Evolutionary conservation across 2,797 vertebrate species (phyloP).

Genomic region (Oceanodroma leucorhoa): DNA sequence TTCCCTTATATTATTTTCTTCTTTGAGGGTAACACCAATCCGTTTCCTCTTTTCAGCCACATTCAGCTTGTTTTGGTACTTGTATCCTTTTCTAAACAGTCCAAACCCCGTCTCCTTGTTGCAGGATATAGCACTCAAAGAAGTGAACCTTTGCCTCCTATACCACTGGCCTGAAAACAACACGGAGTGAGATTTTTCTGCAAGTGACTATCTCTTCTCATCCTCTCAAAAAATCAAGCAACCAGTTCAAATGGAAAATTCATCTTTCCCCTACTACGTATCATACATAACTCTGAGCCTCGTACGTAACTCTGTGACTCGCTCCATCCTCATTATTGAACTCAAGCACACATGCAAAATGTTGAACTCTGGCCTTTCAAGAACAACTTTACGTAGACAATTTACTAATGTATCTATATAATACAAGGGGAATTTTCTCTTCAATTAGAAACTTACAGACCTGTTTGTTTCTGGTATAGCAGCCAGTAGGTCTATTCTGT

Average conservation of each 20-base stretch:
- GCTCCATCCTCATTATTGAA: not conserved
- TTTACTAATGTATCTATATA: not conserved
- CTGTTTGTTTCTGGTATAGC: not conserved
- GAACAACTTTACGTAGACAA: not conserved
- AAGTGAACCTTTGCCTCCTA: not conserved
- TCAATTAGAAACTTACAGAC: not conserved
- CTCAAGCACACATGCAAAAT: accelerated
- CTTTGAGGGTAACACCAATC: not conserved
- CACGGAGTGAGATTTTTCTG: not conserved
- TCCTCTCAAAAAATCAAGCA: not conserved
- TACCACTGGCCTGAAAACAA: not conserved
- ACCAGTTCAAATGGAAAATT: not conserved
- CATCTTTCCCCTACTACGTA: not conserved
- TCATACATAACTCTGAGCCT: accelerated
- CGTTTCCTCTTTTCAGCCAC: not conserved
- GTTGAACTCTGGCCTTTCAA: not conserved
- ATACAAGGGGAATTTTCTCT: not conserved
- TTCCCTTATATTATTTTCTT: not conserved
- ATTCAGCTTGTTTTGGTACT: not conserved
- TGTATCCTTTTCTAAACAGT: not conserved
- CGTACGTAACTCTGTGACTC: not conserved
- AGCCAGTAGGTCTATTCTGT: not conserved
- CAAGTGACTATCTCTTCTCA: not conserved
- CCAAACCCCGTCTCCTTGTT: not conserved
- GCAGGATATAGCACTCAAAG: not conserved